Base-by-base conservation (phyloP, 2,797 vertebrate species). In the Ptychobarbus kaznakovi region DNA sequence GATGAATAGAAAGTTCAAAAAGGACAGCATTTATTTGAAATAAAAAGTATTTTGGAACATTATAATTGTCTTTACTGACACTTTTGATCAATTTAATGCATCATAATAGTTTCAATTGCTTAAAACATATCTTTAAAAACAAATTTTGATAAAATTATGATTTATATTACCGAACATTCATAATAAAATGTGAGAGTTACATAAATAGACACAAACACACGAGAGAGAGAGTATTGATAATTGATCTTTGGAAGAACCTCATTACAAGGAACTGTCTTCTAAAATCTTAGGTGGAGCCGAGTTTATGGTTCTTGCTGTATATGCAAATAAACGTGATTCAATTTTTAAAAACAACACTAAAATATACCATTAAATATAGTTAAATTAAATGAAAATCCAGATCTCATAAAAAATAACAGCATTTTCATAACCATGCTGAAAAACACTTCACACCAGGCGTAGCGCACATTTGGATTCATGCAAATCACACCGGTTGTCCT, bases 401-500 rank as follows among this genome's bases (percentile, higher is more conserved):
- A 65, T 51, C 16, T 28, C 13, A 38, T 0, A 3, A n/a, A 46
- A 58, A 22, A 35, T 12, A 61, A 78, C n/a, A 51, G 35, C 65
- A 77, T 83, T 58, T 78, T 78, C n/a, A 68, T 56, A 80, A 58
- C 49, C 22, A 38, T 13, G 1, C 65, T 79, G 12, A 61, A 22
- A 79, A 32, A 73, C 68, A 65, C 22, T 81, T 74, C 35, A 58
- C 44, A 69, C 83, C 82, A 85, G 75, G 76, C 16, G 56, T 51
- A 80, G 80, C 11, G 58, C 69, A 74, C 35, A 88, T 66, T 87
- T 61, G 7, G n/a, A 35, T 80, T 25, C 72, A 88, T 89, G 86
- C 82, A 90, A 92, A 92, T 89, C 32, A 76, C 6, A 22, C 8
- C 20, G 56, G 63, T 44, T 42, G 72, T 69, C 69, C 73, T 63